phyloP scores from a whole-genome alignment of 2,888 invertebrate species.

The Gryllus longicercus region DNA sequence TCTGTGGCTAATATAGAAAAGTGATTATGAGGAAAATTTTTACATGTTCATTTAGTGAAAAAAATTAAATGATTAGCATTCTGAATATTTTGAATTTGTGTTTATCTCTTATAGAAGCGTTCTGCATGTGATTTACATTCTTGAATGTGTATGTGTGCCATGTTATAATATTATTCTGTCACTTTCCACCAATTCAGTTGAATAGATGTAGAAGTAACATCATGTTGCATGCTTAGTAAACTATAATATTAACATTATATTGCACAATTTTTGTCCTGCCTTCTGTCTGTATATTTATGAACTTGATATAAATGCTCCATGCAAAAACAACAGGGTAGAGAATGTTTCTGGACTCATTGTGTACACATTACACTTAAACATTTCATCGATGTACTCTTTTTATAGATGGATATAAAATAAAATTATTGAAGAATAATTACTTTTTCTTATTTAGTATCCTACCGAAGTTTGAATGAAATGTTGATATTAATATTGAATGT shows the following conservation, averaged over 20 bases:
- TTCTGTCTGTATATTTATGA: conserved; percentile 19
- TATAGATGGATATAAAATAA: conserved; percentile 37
- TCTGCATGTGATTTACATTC: too few species aligned
- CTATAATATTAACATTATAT: conserved; percentile 2
- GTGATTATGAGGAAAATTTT: too few species aligned
- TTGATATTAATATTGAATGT: too few species aligned
- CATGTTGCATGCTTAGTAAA: neutral
- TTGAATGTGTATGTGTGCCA: too few species aligned
- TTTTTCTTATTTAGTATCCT: neutral
- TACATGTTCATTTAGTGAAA: too few species aligned
- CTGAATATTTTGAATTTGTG: too few species aligned
- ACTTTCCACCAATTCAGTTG: conserved; percentile 12
- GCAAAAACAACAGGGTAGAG: conserved; percentile 35
- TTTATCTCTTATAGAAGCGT: too few species aligned
- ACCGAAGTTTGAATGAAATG: neutral
- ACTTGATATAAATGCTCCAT: conserved; percentile 22
- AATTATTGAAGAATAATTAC: conserved; percentile 18
- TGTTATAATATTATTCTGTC: neutral
- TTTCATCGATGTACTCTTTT: conserved; percentile 36
- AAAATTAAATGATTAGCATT: too few species aligned
- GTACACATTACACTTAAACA: conserved; percentile 28
- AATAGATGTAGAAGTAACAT: neutral
- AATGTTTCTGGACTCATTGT: conserved; percentile 33
- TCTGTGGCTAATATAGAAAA: too few species aligned
- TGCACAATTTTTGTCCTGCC: conserved; percentile 1